Base-by-base conservation (phyloP, 2,888 invertebrate species). In the Drosophila cyrtoloma region DNA sequence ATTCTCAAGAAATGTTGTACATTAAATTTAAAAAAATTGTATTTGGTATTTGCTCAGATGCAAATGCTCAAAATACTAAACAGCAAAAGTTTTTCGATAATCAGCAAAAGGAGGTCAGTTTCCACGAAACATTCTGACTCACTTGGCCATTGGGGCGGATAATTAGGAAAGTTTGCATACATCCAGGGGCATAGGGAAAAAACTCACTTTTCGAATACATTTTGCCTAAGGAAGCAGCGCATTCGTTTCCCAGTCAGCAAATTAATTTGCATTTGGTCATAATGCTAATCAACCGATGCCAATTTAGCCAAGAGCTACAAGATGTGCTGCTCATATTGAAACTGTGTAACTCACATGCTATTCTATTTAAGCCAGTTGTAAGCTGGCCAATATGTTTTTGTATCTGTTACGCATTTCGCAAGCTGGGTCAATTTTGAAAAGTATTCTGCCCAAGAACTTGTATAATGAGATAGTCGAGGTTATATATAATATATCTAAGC, bases 81-180 rank as follows among this genome's bases (percentile, higher is more conserved):
- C 28, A 64, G 26, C n/a, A 51, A 58, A 63, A 71, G 47, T 70
- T 59, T 50, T 30, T 7, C 12, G 28, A 19, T 9, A 35, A 26
- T 59, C 39, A 33, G 19, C 44, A 19, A 14, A 39, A 33, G 28
- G 28, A 33, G 35, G 16, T 60, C 12, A 61, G 39, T 26, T 22
- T 35, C 39, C 56, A 35, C 26, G 14, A n/a, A 16, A 6, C 42
- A 16, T 16, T 22, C 32, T 5, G 52, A 2, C 44, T 44, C 30
- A 42, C 30, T 26, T 59, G 35, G 12, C 57, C 70, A 57, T 57
- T 66, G 76, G 53, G 44, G 70, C 70, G 62, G 14, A 58, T 75
- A 76, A 75, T 76, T 70, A 75, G 66, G 65, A 75, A 76, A 76
- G 69, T 76, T 76, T 65, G 59, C 63, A 68, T 51, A 32, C 39